Percentiles rank a stretch among this genome's conserved stretches.
Conservation (phyloP, 2,113 vertebrate species). For the Centropus unirufus region DNA sequence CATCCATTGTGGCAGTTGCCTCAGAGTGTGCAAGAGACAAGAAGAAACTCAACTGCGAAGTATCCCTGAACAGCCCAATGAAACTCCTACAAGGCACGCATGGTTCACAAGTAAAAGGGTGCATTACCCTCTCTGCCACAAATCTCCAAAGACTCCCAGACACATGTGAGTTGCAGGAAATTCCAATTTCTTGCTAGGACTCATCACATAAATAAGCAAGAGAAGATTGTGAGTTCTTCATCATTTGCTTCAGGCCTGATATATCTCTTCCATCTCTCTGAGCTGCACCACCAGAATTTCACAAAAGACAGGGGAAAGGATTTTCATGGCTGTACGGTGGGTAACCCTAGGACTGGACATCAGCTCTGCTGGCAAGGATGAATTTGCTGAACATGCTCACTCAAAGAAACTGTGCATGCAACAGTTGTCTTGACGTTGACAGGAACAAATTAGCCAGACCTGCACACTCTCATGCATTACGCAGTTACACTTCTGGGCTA, state of each 20-base stretch:
- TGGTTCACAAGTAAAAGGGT: background rate
- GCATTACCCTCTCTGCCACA: background rate
- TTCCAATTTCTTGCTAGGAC: background rate
- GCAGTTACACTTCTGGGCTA: background rate
- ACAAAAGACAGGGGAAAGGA: background rate
- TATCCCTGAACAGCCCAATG: background rate
- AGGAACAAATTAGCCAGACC: background rate
- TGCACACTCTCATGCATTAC: background rate
- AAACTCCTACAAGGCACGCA: background rate
- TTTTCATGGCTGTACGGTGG: background rate
- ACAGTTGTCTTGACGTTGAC: background rate
- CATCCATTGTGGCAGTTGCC: background rate
- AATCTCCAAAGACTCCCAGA: background rate
- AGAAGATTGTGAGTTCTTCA: background rate
- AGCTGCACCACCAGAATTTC: background rate
- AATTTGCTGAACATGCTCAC: background rate
- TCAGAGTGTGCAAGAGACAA: background rate
- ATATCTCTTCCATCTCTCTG: background rate
- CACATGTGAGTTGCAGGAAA: background rate
- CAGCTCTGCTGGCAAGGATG: background rate
- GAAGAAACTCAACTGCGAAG: background rate
- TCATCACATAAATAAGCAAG: background rate
- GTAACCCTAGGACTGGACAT: background rate
- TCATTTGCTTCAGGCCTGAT: background rate
- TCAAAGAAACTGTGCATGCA: background rate